These are phyloP conservation scores for Pygoscelis adeliae DNA, from an alignment of 2,113 vertebrate genomes.

Conservation along the genomic window DNA sequence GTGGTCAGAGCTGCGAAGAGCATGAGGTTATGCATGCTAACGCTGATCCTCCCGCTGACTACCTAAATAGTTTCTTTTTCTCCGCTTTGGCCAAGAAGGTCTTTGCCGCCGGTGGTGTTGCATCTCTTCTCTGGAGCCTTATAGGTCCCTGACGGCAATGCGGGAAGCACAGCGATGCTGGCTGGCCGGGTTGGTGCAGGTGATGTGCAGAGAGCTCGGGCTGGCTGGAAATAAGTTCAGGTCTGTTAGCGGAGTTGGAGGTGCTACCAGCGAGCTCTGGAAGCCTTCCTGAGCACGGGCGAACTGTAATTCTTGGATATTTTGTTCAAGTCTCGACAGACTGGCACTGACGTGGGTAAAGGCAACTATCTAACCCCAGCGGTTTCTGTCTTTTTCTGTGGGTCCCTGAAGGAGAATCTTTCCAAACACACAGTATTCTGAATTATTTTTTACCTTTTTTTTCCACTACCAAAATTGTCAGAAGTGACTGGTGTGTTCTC, in stretches of 20 bases:
- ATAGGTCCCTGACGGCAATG: rapidly evolving
- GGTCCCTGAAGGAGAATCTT: neutral
- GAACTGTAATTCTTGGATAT: neutral
- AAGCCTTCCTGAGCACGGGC: neutral
- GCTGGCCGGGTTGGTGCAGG: neutral
- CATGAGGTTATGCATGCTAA: neutral
- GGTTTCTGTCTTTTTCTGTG: neutral
- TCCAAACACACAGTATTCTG: neutral
- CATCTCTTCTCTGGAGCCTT: neutral
- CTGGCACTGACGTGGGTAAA: neutral
- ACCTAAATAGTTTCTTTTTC: neutral
- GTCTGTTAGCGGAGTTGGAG: rapidly evolving
- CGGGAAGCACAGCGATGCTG: neutral
- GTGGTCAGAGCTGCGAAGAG: neutral
- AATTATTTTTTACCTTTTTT: neutral
- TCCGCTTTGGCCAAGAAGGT: neutral
- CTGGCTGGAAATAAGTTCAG: neutral
- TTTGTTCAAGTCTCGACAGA: neutral
- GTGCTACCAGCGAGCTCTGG: neutral
- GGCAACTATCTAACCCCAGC: neutral
- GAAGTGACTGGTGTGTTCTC: neutral
- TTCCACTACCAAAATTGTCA: neutral
- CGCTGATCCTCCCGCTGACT: neutral
- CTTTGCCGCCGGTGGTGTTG: neutral
- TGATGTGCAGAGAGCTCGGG: neutral